phyloP scores from a whole-genome alignment of 1,140 invertebrate genomes.

The Drosophila ohnishii region DNA sequence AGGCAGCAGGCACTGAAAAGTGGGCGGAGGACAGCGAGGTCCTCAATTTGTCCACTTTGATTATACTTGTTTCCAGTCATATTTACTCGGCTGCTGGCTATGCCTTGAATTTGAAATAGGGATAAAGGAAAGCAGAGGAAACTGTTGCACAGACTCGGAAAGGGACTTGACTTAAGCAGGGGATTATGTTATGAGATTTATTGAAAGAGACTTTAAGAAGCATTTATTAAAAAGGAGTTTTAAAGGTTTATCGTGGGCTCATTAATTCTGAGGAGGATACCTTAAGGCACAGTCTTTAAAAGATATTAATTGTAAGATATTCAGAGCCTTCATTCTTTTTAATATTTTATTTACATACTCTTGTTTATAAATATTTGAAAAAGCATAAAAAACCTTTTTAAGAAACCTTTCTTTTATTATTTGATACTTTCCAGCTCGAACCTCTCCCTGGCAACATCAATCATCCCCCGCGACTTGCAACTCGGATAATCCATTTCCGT shows the following conservation, averaged over 20 bases:
- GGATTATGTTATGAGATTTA: slow-evolving; percentile 22
- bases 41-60: slow-evolving; percentile 41
- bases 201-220: neutral
- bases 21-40: slow-evolving; percentile 19
- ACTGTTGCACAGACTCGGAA: slow-evolving; percentile 41
- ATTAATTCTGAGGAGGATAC: neutral
- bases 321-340: neutral
- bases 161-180: neutral
- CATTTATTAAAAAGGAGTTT: slow-evolving; percentile 10
- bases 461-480: slow-evolving; percentile 11
- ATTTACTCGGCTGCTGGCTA: slow-evolving; percentile 51
- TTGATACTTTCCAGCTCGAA: slow-evolving; percentile 1
- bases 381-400: neutral
- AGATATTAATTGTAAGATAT: neutral
- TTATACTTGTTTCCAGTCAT: slow-evolving; percentile 38
- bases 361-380: neutral
- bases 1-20: slow-evolving; percentile 21
- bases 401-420: neutral
- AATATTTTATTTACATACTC: neutral
- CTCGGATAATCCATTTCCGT: slow-evolving; percentile 11
- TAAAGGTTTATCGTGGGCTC: neutral
- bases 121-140: slow-evolving; percentile 5
- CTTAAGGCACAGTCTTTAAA: no score
- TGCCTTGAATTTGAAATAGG: slow-evolving; percentile 44
- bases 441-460: neutral